Base-by-base conservation (phyloP, 1,140 invertebrate genomes). In the Drosophila subobscura region DNA sequence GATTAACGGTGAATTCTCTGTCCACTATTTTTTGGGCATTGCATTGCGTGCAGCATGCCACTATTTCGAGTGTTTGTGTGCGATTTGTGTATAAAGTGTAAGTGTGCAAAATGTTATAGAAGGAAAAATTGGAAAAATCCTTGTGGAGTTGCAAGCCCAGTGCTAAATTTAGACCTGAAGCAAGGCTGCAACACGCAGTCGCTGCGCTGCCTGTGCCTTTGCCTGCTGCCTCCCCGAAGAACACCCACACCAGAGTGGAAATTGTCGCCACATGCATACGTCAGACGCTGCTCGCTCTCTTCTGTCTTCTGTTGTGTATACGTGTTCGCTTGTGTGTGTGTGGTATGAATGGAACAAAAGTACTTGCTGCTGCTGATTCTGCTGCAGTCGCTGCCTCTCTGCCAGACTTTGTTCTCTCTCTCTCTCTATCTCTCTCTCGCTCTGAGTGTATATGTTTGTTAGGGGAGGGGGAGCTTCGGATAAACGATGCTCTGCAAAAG, bases 81-180 rank as follows among this genome's bases (percentile, higher is more conserved):
- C 10, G 58, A 20, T 33, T 10, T 20, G 42, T 50, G 20, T 52
- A n/a, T 10, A 49, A 23, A 40, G 47, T 41, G 46, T 53, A 27
- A 49, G 68, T 50, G 49, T 53, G 65, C 29, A 42, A 37, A 37
- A 37, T 37, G 33, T 37, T 37, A 37, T 12, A 37, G 33, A 37
- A 37, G 33, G 10, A 37, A 37, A 37, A 37, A 37, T 37, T 37
- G 33, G 33, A 37, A 37, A 37, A 51, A 70, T 85, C 63, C 72
- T 76, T 83, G 75, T 60, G 68, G 77, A 86, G 83, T 86, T 86
- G 81, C 81, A 86, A 81, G 76, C 77, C 63, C 61, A 83, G 83
- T 86, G 81, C 81, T 86, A 86, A 86, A 86, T 86, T 88, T 86
- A 86, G 81, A 86, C 78, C 81, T 86, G 70, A 86, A 88, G 71